Evolutionary conservation across 30 jellyfish, hydroid and myxozoan species (phyloP).

Genomic region (Chrysaora quinquecirrha): DNA sequence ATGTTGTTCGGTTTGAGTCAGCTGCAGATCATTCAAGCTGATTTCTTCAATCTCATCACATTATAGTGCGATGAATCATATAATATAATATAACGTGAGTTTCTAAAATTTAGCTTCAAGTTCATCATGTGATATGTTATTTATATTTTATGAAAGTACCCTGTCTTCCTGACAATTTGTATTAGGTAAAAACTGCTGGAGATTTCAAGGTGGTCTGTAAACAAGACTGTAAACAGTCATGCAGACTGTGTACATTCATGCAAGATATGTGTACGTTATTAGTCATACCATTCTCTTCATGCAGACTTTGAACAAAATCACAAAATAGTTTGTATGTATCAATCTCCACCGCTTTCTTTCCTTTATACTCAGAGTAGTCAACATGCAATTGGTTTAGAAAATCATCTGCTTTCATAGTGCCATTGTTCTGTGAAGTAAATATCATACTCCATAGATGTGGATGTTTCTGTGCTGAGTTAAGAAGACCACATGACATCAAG

Average conservation of each 20-base stretch:
- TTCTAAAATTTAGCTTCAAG: not conserved
- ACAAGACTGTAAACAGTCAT: too few species aligned
- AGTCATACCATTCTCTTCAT: not conserved
- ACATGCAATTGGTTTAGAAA: not conserved
- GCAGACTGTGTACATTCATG: too few species aligned
- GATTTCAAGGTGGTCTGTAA: not conserved
- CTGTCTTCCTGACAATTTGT: not conserved
- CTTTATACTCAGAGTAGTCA: not conserved
- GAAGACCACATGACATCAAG: constrained; percentile 15
- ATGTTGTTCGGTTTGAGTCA: too few species aligned
- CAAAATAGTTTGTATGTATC: constrained; percentile 12
- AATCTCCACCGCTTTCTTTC: not conserved
- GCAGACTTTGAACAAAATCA: constrained; percentile 13
- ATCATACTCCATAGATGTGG: constrained; percentile 8
- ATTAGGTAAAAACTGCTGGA: not conserved
- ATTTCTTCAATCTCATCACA: too few species aligned
- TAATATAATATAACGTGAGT: not conserved
- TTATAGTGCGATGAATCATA: too few species aligned
- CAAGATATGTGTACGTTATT: too few species aligned
- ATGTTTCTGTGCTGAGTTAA: not conserved
- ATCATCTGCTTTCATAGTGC: not conserved
- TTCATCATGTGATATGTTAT: not conserved
- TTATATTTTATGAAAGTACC: not conserved
- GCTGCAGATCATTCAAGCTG: too few species aligned
- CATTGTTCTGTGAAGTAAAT: too few species aligned